Evolutionary conservation across 1,140 invertebrate genomes (phyloP).

Genomic region (Ceratitis capitata): DNA sequence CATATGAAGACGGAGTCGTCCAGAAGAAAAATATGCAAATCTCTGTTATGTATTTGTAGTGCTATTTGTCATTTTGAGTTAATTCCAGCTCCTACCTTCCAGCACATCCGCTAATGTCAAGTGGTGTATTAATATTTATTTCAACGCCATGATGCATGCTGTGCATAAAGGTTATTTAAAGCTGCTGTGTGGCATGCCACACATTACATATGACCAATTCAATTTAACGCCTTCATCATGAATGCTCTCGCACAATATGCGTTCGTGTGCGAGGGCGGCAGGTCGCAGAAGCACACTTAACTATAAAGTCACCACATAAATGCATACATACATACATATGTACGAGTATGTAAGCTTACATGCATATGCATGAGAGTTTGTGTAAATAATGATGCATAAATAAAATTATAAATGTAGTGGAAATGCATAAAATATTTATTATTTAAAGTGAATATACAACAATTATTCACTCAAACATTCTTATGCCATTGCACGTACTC

Average conservation of each 20-base stretch:
- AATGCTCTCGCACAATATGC: background rate
- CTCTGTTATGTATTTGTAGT: no score
- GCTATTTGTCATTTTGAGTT: background rate
- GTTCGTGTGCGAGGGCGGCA: background rate
- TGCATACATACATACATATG: background rate
- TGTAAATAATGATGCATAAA: background rate
- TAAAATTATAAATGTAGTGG: background rate
- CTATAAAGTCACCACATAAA: background rate
- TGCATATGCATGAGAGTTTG: background rate
- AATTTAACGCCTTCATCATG: background rate
- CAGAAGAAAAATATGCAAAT: no score
- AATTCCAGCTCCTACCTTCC: background rate
- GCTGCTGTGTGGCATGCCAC: slow-evolving; percentile 13
- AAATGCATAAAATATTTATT: background rate
- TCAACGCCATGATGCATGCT: slow-evolving; percentile 17
- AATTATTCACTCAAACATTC: no score
- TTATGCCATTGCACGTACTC: no score
- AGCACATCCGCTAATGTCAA: slow-evolving; percentile 15
- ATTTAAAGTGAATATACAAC: no score
- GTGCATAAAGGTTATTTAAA: slow-evolving; percentile 32
- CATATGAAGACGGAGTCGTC: no score
- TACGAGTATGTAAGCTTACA: background rate
- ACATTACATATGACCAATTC: slow-evolving; percentile 24
- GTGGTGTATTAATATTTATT: slow-evolving; percentile 33
- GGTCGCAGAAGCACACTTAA: background rate